Evolutionary conservation across 2,888 invertebrate species (phyloP).

Genomic region (Phalera bucephala): DNA sequence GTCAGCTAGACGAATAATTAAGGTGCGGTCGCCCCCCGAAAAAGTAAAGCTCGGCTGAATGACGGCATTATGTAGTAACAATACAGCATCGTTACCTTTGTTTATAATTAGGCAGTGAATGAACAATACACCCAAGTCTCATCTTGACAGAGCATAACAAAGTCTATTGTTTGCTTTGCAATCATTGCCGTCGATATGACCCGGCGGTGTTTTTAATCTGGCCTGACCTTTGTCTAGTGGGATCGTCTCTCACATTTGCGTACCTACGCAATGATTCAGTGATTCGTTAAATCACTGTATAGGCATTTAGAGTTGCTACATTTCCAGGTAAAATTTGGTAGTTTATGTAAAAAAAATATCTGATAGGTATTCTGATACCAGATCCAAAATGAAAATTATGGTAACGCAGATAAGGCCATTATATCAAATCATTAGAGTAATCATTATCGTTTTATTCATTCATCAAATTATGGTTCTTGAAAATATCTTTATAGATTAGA

Average conservation of each 20-base stretch:
- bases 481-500: too few relatives aligned
- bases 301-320: slow-evolving; percentile 19
- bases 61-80: slow-evolving; percentile 20
- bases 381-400: too few relatives aligned
- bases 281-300: slow-evolving; percentile 35
- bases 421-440: too few relatives aligned
- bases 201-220: slow-evolving; percentile 47
- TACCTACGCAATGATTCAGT: slow-evolving; percentile 37
- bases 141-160: slow-evolving; percentile 38
- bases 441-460: too few relatives aligned
- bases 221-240: slow-evolving; percentile 47
- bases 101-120: slow-evolving; percentile 33
- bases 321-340: too few relatives aligned
- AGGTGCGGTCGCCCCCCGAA: too few relatives aligned
- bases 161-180: slow-evolving; percentile 46
- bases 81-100: slow-evolving; percentile 19
- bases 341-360: too few relatives aligned
- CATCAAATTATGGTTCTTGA: too few relatives aligned
- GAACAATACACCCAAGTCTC: slow-evolving; percentile 38
- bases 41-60: slow-evolving; percentile 2
- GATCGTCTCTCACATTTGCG: slow-evolving; percentile 39
- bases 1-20: too few relatives aligned
- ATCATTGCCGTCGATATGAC: slow-evolving; percentile 40
- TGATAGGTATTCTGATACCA: too few relatives aligned
- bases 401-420: too few relatives aligned